phyloP scores from a whole-genome alignment of 2,888 invertebrate genomes.

The Choristoneura rosaceana region DNA sequence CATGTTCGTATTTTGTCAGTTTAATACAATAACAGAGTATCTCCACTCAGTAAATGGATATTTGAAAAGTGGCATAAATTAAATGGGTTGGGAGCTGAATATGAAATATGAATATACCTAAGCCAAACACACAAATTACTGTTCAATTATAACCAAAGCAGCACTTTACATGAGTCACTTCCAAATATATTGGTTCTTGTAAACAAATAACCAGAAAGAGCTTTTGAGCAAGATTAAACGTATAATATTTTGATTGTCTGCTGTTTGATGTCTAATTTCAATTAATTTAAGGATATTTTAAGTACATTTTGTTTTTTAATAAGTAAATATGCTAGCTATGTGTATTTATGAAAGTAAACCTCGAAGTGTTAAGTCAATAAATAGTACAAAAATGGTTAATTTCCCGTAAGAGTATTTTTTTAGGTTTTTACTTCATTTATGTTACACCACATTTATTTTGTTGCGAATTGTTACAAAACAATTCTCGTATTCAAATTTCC shows the following conservation, averaged over 20 bases:
- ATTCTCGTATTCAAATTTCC: neutral
- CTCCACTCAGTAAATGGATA: constrained; percentile 43
- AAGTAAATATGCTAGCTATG: too few relatives aligned
- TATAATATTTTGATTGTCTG: constrained; percentile 15
- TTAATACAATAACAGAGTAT: constrained; percentile 15
- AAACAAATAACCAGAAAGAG: constrained; percentile 39
- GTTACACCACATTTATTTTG: too few relatives aligned
- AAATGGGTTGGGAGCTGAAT: constrained; percentile 48
- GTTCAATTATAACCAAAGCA: constrained; percentile 38
- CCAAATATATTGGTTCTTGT: constrained; percentile 40
- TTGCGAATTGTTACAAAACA: too few relatives aligned
- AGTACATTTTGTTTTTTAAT: neutral
- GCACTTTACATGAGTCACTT: constrained; percentile 33
- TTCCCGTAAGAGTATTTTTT: too few relatives aligned
- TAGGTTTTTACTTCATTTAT: too few relatives aligned
- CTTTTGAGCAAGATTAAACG: constrained; percentile 3
- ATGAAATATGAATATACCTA: constrained; percentile 47
- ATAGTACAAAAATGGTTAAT: too few relatives aligned
- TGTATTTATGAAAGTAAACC: too few relatives aligned
- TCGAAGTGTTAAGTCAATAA: too few relatives aligned
- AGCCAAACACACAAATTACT: constrained; percentile 52
- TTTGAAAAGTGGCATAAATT: constrained; percentile 60
- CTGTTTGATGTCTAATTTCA: constrained; percentile 12
- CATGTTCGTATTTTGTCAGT: constrained; percentile 4
- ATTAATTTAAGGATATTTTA: neutral